A percentile compares a stretch with the other conserved stretches of the same genome.
Evolutionary conservation across 1,140 invertebrate species (phyloP).

Genomic region (Drosophila orena): DNA sequence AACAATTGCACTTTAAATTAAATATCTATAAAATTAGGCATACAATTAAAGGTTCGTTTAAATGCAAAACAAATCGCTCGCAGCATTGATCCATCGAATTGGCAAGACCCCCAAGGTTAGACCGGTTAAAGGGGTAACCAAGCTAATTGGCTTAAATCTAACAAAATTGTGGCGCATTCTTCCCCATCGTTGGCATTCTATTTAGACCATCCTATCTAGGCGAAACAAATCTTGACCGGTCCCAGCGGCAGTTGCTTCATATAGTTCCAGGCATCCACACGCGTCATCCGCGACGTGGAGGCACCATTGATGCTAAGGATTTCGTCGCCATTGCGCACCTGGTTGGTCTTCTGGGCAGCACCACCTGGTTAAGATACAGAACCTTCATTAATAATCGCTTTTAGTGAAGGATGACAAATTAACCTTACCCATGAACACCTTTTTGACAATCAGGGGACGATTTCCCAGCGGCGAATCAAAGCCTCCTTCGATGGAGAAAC

Average conservation of each 20-base stretch:
- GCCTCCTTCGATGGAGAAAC: constrained; percentile 96
- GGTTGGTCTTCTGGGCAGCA: constrained; percentile 94
- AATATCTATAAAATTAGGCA: constrained; percentile 57
- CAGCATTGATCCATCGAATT: constrained; percentile 47
- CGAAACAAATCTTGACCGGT: constrained; percentile 86
- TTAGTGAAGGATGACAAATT: neutral
- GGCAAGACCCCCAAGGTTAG: constrained; percentile 49
- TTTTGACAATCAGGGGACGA: constrained; percentile 93
- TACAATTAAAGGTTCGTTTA: constrained; percentile 54
- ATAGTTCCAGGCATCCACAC: constrained; percentile 96
- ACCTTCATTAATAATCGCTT: constrained; percentile 12
- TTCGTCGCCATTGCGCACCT: constrained; percentile 94
- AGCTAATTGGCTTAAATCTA: constrained; percentile 65
- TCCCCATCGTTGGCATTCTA: constrained; percentile 24
- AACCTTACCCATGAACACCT: constrained; percentile 94
- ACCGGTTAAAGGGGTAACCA: constrained; percentile 37
- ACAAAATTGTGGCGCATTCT: constrained; percentile 74
- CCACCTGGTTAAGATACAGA: constrained; percentile 87
- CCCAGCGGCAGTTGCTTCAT: constrained; percentile 95
- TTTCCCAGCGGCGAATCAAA: constrained; percentile 95
- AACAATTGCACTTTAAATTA: constrained; percentile 75
- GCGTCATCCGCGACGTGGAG: constrained; percentile 92
- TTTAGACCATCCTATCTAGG: constrained; percentile 35
- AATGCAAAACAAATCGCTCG: constrained; percentile 58
- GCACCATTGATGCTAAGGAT: constrained; percentile 92